These are phyloP conservation scores for Cephus cinctus DNA, from an alignment of 1,140 invertebrate genomes.

Conservation along the genomic window DNA sequence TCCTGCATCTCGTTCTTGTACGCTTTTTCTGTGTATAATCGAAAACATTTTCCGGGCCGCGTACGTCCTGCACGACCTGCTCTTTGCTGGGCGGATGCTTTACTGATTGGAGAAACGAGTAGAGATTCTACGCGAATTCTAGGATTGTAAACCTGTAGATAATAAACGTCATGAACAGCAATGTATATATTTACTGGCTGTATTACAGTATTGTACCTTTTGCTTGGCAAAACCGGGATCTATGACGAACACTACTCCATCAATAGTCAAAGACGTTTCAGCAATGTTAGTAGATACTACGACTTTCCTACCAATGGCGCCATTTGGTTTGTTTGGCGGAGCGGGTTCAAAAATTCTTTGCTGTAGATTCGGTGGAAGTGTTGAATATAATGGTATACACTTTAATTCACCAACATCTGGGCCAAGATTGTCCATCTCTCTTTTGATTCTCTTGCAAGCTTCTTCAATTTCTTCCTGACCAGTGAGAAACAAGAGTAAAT, in stretches of 20 bases:
- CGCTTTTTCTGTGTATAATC: conserved; percentile 98
- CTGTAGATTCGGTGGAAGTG: conserved; percentile 95
- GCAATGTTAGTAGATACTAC: conserved; percentile 99
- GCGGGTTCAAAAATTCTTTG: conserved; percentile 97
- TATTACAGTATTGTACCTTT: conserved; percentile 68
- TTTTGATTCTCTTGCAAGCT: conserved; percentile 96
- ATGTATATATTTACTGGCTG: conserved; percentile 11
- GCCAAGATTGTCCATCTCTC: conserved; percentile 95
- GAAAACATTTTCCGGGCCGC: conserved; percentile 96
- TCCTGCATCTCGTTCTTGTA: conserved; percentile 99
- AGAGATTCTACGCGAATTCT: conserved; percentile 96
- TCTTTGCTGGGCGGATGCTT: conserved; percentile 98
- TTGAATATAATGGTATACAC: conserved; percentile 98
- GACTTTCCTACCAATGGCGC: conserved; percentile 92
- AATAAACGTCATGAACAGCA: conserved; percentile 12
- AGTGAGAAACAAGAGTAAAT: conserved; percentile 95
- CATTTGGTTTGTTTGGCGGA: conserved; percentile 89
- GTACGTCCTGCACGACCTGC: conserved; percentile 97
- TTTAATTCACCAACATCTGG: conserved; percentile 96
- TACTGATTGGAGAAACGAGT: conserved; percentile 97
- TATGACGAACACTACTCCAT: conserved; percentile 99
- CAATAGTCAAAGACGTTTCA: conserved; percentile 98
- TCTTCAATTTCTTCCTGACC: conserved; percentile 97
- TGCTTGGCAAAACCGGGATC: conserved; percentile 99
- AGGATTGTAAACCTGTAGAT: conserved; percentile 85